These are phyloP conservation scores for Euclidia mi DNA, from an alignment of 2,888 invertebrate species.

Conservation along the genomic window DNA sequence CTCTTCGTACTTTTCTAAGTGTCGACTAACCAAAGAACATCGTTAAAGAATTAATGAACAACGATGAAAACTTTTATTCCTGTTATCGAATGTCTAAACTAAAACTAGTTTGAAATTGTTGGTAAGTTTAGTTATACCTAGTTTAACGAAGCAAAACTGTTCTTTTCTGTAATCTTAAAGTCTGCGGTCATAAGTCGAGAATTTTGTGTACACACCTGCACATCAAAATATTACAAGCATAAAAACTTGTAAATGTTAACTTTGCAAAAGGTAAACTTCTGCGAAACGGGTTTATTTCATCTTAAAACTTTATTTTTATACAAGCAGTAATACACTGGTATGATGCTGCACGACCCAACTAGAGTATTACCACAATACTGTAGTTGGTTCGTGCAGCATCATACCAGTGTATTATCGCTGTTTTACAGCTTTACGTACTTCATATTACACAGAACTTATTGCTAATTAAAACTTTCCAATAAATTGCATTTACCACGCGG, in stretches of 20 bases:
- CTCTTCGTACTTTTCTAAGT: constrained; percentile 4
- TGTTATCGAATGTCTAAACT: constrained; percentile 22
- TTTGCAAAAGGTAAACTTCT: not conserved
- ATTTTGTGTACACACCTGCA: constrained; percentile 11
- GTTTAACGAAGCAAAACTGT: constrained; percentile 28
- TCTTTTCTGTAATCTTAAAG: constrained; percentile 21
- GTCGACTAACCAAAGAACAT: constrained; percentile 3
- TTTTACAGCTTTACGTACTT: not conserved
- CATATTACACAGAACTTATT: not conserved
- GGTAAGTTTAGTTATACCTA: constrained; percentile 24
- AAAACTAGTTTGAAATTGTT: constrained; percentile 31
- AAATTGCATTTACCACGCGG: not conserved
- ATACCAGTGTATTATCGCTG: not conserved
- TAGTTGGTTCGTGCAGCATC: constrained; percentile 1
- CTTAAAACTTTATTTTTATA: constrained; percentile 16
- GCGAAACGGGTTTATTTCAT: constrained; percentile 9
- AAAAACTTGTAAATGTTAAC: constrained; percentile 7
- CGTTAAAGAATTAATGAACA: constrained; percentile 28
- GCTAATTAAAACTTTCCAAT: not conserved
- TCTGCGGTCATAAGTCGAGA: constrained; percentile 16
- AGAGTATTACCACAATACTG: constrained; percentile 7
- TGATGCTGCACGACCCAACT: too few relatives aligned
- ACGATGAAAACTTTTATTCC: constrained; percentile 25
- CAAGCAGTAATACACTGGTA: constrained; percentile 15
- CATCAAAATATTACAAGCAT: constrained; percentile 12